A percentile compares a stretch with the other conserved stretches of the same genome.
These are phyloP conservation scores for Saxidomus purpurata DNA, from an alignment of 1,140 invertebrate species.

Conservation along the genomic window DNA sequence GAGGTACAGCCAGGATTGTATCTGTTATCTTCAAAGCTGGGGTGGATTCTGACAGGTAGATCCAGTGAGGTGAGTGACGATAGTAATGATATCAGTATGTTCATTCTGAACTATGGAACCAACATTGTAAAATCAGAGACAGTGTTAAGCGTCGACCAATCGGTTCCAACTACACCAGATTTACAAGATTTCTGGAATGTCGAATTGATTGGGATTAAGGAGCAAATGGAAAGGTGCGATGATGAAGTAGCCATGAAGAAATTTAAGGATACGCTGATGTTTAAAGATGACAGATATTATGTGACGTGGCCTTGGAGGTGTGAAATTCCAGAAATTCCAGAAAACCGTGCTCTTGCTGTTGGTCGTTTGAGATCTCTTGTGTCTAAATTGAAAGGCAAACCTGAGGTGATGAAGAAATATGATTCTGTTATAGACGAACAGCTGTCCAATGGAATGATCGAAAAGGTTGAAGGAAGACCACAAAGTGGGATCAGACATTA, in stretches of 20 bases:
- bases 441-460: background rate
- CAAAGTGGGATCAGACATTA: background rate
- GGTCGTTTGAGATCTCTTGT: background rate
- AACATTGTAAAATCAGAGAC: background rate
- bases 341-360: background rate
- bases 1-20: background rate
- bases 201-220: background rate
- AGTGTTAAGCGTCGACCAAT: background rate
- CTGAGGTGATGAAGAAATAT: constrained; percentile 25
- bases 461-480: background rate
- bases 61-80: no score
- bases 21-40: background rate
- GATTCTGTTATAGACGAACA: constrained; percentile 20
- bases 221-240: background rate
- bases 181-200: background rate
- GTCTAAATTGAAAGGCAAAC: background rate
- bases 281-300: background rate
- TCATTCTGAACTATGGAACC: background rate
- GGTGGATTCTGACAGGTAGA: background rate
- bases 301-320: background rate
- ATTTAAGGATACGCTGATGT: constrained; percentile 5
- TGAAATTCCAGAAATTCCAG: background rate
- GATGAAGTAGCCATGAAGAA: background rate
- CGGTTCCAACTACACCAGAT: background rate
- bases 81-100: no score